A percentile compares a stretch with the other conserved stretches of the same genome.
Conservation (phyloP, 2,888 invertebrate species). For the Diaphora mendica region DNA sequence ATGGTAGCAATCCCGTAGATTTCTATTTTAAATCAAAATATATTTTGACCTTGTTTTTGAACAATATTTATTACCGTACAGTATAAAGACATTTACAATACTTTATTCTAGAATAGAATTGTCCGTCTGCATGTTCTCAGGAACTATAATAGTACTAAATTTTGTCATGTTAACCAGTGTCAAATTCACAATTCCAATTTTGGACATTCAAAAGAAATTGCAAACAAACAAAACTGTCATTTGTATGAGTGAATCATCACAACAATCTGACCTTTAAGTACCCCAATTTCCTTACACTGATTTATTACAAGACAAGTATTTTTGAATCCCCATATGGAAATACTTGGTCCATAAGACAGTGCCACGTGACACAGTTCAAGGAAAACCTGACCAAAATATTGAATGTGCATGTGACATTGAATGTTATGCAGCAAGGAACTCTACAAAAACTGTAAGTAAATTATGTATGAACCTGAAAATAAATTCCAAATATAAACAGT, state of each 20-base stretch:
- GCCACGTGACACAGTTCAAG: constrained; percentile 53
- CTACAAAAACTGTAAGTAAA: neutral
- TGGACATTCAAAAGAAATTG: neutral
- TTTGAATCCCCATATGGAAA: constrained; percentile 48
- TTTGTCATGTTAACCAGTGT: neutral
- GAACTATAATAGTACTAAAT: no score
- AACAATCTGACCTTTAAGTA: constrained; percentile 11
- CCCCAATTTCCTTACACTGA: constrained; percentile 24
- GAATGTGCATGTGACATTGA: constrained; percentile 23
- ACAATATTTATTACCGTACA: no score
- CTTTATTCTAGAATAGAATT: no score
- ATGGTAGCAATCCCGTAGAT: no score
- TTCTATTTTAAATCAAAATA: no score
- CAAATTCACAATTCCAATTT: neutral
- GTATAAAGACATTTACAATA: no score
- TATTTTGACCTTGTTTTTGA: no score
- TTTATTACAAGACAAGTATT: constrained; percentile 40
- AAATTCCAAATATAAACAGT: neutral
- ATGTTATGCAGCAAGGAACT: constrained; percentile 6
- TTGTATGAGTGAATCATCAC: neutral
- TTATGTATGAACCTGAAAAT: neutral
- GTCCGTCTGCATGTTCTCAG: no score
- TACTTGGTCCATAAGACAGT: constrained; percentile 60
- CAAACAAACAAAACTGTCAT: constrained; percentile 1
- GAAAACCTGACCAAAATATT: constrained; percentile 50